phyloP scores from a whole-genome alignment of 2,797 vertebrate species.

The Scarus forsteni region DNA sequence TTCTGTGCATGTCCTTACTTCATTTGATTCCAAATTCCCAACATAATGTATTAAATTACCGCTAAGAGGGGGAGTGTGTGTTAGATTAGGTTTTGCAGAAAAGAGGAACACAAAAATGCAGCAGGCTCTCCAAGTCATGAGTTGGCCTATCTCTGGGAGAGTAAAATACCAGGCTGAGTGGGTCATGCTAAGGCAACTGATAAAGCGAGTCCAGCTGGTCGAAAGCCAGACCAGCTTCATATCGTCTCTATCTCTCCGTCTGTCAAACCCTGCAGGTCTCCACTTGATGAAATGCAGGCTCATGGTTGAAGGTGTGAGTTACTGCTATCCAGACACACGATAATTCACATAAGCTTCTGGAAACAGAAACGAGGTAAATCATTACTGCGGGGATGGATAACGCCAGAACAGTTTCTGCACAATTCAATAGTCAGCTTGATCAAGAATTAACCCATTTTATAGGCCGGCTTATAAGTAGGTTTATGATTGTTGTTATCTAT shows the following conservation, averaged over 20 bases:
- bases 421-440: neutral
- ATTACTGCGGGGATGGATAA: conserved; percentile 24
- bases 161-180: conserved; percentile 52
- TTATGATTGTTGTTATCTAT: too few relatives aligned
- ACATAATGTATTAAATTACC: conserved; percentile 57
- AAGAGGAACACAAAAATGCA: conserved; percentile 47
- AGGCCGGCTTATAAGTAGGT: neutral
- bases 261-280: conserved; percentile 45
- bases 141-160: conserved; percentile 36
- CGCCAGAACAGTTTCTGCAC: neutral
- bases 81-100: conserved; percentile 61
- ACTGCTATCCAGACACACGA: conserved; percentile 28
- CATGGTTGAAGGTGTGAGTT: conserved; percentile 36
- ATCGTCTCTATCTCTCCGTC: conserved; percentile 32
- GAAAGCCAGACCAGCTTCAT: conserved; percentile 58
- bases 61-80: conserved; percentile 40
- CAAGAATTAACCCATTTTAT: neutral
- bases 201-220: conserved; percentile 63
- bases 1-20: conserved; percentile 2
- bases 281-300: conserved; percentile 62
- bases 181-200: conserved; percentile 58
- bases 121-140: conserved; percentile 60
- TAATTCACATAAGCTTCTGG: conserved; percentile 32
- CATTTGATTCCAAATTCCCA: conserved; percentile 52
- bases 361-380: conserved; percentile 43